Percentiles rank a stretch among this genome's conserved stretches.
phyloP scores from a whole-genome alignment of 2,888 invertebrate genomes.

The Agrochola circellaris region DNA sequence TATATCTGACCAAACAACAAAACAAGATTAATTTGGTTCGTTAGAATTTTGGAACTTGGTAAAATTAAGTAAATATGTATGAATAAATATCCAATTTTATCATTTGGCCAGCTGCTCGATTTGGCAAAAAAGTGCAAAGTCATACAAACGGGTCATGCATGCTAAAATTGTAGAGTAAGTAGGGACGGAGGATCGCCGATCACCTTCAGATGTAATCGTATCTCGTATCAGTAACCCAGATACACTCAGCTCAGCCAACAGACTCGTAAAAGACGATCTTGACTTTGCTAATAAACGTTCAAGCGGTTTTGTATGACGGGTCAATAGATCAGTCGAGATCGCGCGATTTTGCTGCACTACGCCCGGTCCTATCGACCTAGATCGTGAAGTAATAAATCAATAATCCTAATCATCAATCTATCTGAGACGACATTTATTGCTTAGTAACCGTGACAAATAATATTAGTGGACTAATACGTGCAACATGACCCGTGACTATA shows the following conservation, averaged over 20 bases:
- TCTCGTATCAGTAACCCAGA: slow-evolving; percentile 61
- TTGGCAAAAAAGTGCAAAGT: slow-evolving; percentile 11
- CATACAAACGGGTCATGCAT: slow-evolving; percentile 1
- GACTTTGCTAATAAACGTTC: slow-evolving; percentile 70
- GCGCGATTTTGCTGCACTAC: slow-evolving; percentile 64
- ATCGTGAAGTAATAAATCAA: slow-evolving; percentile 68
- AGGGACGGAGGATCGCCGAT: slow-evolving; percentile 26
- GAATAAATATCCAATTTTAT: slow-evolving; percentile 1
- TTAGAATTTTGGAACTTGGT: slow-evolving; percentile 22
- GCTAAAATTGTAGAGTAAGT: slow-evolving; percentile 16
- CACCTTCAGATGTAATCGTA: slow-evolving; percentile 59
- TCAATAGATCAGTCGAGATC: slow-evolving; percentile 71
- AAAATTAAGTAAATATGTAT: slow-evolving; percentile 1
- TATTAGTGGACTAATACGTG: slow-evolving; percentile 39
- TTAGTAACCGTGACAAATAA: slow-evolving; percentile 69
- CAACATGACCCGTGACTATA: slow-evolving; percentile 27
- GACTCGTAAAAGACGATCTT: slow-evolving; percentile 62
- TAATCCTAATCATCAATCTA: slow-evolving; percentile 69
- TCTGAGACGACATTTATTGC: slow-evolving; percentile 57
- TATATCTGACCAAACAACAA: slow-evolving; percentile 40
- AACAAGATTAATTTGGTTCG: slow-evolving; percentile 36
- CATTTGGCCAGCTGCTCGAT: slow-evolving; percentile 7
- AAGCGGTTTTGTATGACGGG: slow-evolving; percentile 70
- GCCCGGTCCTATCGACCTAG: slow-evolving; percentile 57
- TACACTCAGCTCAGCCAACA: slow-evolving; percentile 45